These are phyloP conservation scores for Pseudorectes ferrugineus DNA, from an alignment of 2,113 vertebrate species.

Conservation along the genomic window DNA sequence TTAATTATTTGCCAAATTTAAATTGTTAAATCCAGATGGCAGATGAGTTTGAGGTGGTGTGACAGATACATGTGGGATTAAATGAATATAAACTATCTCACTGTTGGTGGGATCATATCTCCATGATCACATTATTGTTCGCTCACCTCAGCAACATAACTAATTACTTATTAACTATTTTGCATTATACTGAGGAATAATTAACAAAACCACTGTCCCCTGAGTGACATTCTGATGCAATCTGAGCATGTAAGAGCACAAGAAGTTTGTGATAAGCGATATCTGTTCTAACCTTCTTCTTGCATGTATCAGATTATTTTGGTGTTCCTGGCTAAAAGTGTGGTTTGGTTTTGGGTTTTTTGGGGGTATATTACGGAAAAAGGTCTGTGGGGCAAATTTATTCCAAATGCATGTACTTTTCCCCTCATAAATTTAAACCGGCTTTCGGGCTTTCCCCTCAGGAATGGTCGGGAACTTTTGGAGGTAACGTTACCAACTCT, in stretches of 20 bases:
- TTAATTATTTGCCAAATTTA: not conserved
- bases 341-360: too few relatives aligned
- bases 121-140: not conserved
- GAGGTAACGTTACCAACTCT: rapidly evolving
- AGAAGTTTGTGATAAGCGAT: rapidly evolving
- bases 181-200: not conserved
- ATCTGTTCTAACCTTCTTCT: not conserved
- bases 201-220: not conserved
- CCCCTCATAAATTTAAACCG: not conserved
- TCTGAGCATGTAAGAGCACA: not conserved
- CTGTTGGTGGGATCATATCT: not conserved
- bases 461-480: not conserved
- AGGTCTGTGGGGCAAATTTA: not conserved
- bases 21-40: not conserved
- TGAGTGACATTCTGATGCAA: not conserved
- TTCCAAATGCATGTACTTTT: rapidly evolving
- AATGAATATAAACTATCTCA: not conserved
- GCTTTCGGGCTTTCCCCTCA: not conserved
- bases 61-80: not conserved
- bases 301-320: not conserved
- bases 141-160: not conserved
- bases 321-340: not conserved
- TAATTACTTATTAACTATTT: not conserved
- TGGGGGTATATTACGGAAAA: rapidly evolving
- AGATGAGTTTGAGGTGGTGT: not conserved